These are phyloP conservation scores for Labroides dimidiatus DNA, from an alignment of 2,797 vertebrate genomes.

Conservation along the genomic window DNA sequence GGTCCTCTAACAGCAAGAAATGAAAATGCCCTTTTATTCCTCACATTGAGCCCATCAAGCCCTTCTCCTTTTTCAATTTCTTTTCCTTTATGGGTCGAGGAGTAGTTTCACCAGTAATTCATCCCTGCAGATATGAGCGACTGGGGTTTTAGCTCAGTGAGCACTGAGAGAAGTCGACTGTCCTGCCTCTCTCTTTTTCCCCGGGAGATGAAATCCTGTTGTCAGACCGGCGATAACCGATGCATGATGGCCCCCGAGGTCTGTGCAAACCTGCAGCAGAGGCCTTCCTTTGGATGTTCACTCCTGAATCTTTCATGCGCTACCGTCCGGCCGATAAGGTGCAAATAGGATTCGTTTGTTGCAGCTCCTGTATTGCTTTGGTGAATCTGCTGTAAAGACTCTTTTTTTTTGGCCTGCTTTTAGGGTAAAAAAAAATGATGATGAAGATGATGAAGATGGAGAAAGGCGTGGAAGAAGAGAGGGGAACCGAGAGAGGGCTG, in stretches of 20 bases:
- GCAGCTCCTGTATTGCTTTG: slow-evolving; percentile 48
- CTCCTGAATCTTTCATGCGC: slow-evolving; percentile 63
- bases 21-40: slow-evolving; percentile 9
- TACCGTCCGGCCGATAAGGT: slow-evolving; percentile 59
- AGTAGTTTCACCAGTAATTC: slow-evolving; percentile 59
- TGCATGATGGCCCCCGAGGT: slow-evolving; percentile 43
- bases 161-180: slow-evolving; percentile 36
- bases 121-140: slow-evolving; percentile 52
- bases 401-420: slow-evolving; percentile 43
- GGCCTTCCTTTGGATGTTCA: slow-evolving; percentile 40
- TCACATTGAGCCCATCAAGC: slow-evolving; percentile 20
- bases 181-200: slow-evolving; percentile 26
- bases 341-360: slow-evolving; percentile 61
- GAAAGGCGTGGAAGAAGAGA: slow-evolving; percentile 6
- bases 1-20: slow-evolving; percentile 14
- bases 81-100: slow-evolving; percentile 37
- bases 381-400: slow-evolving; percentile 48
- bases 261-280: slow-evolving; percentile 43
- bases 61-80: slow-evolving; percentile 30
- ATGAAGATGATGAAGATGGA: slow-evolving; percentile 6
- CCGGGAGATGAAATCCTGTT: slow-evolving; percentile 54
- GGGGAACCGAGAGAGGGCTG: neutral
- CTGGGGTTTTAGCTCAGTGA: slow-evolving; percentile 54
- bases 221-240: slow-evolving; percentile 52
- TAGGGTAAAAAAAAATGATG: no score